Evolutionary conservation across 2,113 vertebrate genomes (phyloP).

Genomic region (Albula glossodonta): DNA sequence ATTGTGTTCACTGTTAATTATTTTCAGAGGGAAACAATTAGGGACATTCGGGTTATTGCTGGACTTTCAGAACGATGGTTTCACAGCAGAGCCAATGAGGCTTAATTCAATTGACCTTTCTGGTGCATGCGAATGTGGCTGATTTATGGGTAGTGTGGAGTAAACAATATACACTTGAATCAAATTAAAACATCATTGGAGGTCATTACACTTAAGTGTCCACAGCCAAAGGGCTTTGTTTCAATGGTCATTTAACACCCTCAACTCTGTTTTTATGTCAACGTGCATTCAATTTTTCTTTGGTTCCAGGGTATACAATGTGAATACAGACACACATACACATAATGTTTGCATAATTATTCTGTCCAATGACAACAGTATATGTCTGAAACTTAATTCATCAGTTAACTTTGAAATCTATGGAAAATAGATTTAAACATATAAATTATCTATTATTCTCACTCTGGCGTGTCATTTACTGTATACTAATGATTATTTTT

Average conservation of each 20-base stretch:
- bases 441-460: not conserved
- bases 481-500: too few relatives aligned
- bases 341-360: too few relatives aligned
- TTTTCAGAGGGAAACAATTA: slow-evolving; percentile 19
- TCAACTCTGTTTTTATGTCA: not conserved
- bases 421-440: not conserved
- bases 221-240: not conserved
- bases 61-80: not conserved
- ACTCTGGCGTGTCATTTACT: too few relatives aligned
- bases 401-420: not conserved
- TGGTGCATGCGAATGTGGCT: not conserved
- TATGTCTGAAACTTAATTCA: too few relatives aligned
- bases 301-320: not conserved
- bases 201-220: not conserved
- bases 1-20: not conserved
- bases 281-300: not conserved
- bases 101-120: slow-evolving; percentile 19
- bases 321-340: not conserved
- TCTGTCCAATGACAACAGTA: too few relatives aligned
- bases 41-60: slow-evolving; percentile 6
- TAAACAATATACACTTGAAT: not conserved
- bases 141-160: not conserved
- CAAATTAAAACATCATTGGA: slow-evolving; percentile 1
- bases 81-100: slow-evolving; percentile 18
- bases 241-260: not conserved